phyloP scores from a whole-genome alignment of 2,113 vertebrate genomes.

The Lepidiolamprologus cunningtoni region DNA sequence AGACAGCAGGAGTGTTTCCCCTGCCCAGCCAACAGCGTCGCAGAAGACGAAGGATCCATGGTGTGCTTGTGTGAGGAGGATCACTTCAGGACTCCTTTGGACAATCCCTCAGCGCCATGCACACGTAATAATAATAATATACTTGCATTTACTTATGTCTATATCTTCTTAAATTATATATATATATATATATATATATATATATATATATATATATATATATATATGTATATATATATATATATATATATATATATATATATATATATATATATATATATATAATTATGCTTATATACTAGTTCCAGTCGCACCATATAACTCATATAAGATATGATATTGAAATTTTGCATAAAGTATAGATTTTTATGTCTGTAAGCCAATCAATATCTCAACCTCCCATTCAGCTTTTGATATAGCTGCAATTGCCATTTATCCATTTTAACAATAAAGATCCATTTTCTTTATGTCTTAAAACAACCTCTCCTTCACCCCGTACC shows the following conservation, averaged over 20 bases:
- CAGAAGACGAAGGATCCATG: constrained; percentile 83
- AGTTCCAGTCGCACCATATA: background rate
- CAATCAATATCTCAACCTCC: background rate
- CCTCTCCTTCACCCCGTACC: constrained; percentile 18
- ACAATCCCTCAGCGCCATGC: constrained; percentile 86
- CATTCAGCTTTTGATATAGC: background rate
- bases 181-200: too few species aligned
- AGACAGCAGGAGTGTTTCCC: constrained; percentile 84
- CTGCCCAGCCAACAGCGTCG: constrained; percentile 86
- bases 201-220: too few species aligned
- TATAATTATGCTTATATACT: background rate
- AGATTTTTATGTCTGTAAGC: background rate
- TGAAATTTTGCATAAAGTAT: background rate
- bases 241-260: too few species aligned
- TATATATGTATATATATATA: accelerated
- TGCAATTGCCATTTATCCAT: background rate
- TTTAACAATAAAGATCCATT: background rate
- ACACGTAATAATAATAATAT: constrained; percentile 69
- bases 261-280: background rate
- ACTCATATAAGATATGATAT: background rate
- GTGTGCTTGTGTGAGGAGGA: constrained; percentile 84
- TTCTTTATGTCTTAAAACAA: background rate
- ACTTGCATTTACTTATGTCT: background rate
- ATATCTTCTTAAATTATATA: background rate
- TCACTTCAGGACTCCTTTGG: constrained; percentile 84